Evolutionary conservation across 2,113 vertebrate genomes (phyloP).

Genomic region (Chaetodon trifascialis): DNA sequence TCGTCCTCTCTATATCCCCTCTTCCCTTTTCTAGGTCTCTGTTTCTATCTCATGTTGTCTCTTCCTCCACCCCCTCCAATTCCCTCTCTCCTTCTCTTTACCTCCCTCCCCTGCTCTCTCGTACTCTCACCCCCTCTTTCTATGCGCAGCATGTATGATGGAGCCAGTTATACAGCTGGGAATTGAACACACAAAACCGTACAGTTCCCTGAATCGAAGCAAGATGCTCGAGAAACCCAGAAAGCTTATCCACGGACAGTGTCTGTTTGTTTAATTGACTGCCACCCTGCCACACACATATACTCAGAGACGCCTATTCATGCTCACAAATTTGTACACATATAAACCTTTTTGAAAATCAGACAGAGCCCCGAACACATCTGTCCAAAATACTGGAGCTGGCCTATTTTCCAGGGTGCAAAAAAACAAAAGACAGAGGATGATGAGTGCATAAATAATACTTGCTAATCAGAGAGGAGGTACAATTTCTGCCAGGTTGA

Average conservation of each 20-base stretch:
- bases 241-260: conserved; percentile 63
- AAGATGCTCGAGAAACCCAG: conserved; percentile 49
- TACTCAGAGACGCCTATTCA: neutral
- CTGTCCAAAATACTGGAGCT: neutral
- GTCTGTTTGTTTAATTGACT: conserved; percentile 73
- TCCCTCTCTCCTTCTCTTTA: conserved; percentile 32
- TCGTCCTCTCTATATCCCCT: conserved; percentile 20
- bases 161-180: conserved; percentile 74
- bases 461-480: conserved; percentile 42
- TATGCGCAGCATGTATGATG: conserved; percentile 68
- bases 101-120: neutral
- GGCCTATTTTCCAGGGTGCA: conserved; percentile 28
- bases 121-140: conserved; percentile 21
- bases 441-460: conserved; percentile 37
- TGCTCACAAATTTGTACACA: neutral
- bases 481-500: neutral
- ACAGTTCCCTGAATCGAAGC: conserved; percentile 60
- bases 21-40: conserved; percentile 67
- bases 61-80: conserved; percentile 18
- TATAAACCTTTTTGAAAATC: conserved; percentile 12
- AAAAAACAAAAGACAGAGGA: conserved; percentile 40
- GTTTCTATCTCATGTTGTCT: conserved; percentile 63
- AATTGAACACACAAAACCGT: conserved; percentile 72
- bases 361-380: neutral
- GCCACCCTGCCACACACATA: conserved; percentile 12